Evolutionary conservation across 1,140 invertebrate species (phyloP).

Genomic region (Frieseomelitta varia): DNA sequence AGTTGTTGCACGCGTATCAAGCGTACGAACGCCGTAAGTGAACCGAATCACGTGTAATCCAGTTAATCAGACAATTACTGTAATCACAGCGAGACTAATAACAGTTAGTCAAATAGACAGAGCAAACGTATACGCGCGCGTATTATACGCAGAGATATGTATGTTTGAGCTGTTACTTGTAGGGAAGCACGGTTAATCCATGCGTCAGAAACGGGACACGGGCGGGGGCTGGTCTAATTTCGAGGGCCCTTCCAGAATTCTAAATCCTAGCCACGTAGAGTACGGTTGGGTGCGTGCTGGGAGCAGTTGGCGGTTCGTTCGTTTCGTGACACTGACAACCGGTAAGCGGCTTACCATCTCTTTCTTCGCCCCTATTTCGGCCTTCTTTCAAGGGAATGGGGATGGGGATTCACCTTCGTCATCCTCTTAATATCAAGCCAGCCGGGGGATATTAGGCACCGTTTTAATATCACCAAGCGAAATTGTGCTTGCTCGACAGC

Average conservation of each 20-base stretch:
- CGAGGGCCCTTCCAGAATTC: too few relatives aligned
- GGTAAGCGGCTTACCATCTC: slow-evolving; percentile 60
- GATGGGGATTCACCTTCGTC: slow-evolving; percentile 4
- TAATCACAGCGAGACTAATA: neutral
- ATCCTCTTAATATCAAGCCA: slow-evolving; percentile 32
- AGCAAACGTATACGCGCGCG: neutral
- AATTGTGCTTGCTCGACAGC: slow-evolving; percentile 27
- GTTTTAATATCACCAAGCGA: slow-evolving; percentile 32
- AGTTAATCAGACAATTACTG: neutral
- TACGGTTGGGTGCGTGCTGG: neutral
- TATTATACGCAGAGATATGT: neutral
- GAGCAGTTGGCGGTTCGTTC: neutral
- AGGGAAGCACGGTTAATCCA: neutral
- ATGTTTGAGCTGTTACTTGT: too few relatives aligned
- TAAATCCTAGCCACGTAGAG: neutral
- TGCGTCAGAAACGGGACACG: too few relatives aligned
- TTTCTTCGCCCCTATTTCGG: slow-evolving; percentile 15
- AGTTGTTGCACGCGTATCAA: too few relatives aligned
- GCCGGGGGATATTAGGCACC: slow-evolving; percentile 21
- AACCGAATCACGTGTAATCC: neutral
- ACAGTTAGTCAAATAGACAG: neutral
- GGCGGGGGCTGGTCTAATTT: neutral
- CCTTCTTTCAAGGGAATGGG: neutral
- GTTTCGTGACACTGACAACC: slow-evolving; percentile 9
- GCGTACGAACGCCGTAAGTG: too few relatives aligned